Base-by-base conservation (phyloP, 2,113 vertebrate species). In the Campylorhamphus procurvoides region DNA sequence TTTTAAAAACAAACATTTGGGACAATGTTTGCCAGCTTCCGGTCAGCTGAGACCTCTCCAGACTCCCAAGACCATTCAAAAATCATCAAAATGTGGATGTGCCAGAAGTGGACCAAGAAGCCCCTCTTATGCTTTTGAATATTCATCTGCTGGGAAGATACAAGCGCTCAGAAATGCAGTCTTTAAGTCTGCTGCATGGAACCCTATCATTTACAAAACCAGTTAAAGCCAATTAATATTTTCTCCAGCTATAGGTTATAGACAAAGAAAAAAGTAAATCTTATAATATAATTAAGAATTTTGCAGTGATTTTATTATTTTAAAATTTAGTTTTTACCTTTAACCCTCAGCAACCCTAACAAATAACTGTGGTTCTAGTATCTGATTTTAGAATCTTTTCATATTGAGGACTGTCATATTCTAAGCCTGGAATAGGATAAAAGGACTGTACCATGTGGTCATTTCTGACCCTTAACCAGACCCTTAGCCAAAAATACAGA, bases 251-350 rank as follows among this genome's bases (percentile, higher is more conserved):
- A 4, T 28, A 47, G 47, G 7, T 9, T n/a, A 80, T 42, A 42
- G 40, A 42, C 46, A 74, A 87, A 87, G 35, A 49, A 71, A 89
- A 59, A 14, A 87, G 52, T 33, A 94, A 92, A 89, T 33, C 7
- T 42, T 42, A 42, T 42, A 14, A 60, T 63, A n/a, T 40, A 87
- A 87, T 87, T 94, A 94, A 66, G 44, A 50, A 44, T 88, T 90
- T 46, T 49, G 14, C 18, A 18, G 10, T 75, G 18, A 46, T 90
- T 77, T 60, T 76, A 37, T 33, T 94, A 17, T 67, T 97, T 68
- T 83, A 94, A 91, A 96, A 91, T 90, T 67, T 95, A 71, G 7
- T 90, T 56, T 77, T 86, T 52, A 23, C 73, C 50, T 80, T 68
- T 96, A 95, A 91, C 53, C 73, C 31, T 89, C 42, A 66, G 3